phyloP scores from a whole-genome alignment of 2,888 invertebrate species.

The Apomyelois bistriatella region DNA sequence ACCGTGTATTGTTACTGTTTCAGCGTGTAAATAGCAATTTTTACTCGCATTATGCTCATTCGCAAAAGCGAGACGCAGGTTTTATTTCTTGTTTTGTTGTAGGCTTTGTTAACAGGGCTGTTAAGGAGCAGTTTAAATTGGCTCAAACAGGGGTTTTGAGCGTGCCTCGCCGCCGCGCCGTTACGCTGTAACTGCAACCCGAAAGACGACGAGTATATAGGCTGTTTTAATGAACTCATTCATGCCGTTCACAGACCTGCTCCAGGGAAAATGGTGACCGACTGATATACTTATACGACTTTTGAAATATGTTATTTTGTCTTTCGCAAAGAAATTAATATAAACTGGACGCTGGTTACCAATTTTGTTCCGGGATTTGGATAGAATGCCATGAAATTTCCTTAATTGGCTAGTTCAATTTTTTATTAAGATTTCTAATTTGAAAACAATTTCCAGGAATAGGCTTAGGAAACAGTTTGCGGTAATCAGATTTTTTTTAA shows the following conservation, averaged over 20 bases:
- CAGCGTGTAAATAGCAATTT: conserved; percentile 38
- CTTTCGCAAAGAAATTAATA: conserved; percentile 34
- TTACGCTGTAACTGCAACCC: conserved; percentile 37
- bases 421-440: too few species aligned
- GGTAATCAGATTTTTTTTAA: too few species aligned
- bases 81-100: conserved; percentile 60
- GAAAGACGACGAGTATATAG: conserved; percentile 48
- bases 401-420: too few species aligned
- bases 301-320: conserved; percentile 37
- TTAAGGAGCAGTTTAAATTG: conserved; percentile 56
- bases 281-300: conserved; percentile 47
- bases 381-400: too few species aligned
- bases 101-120: conserved; percentile 46
- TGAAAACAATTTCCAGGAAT: too few species aligned
- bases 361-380: too few species aligned
- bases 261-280: conserved; percentile 37
- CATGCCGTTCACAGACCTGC: conserved; percentile 38
- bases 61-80: conserved; percentile 28
- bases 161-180: conserved; percentile 45
- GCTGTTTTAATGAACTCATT: conserved; percentile 58
- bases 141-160: conserved; percentile 39
- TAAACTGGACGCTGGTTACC: too few species aligned
- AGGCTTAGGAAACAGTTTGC: too few species aligned
- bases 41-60: conserved; percentile 32
- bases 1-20: conserved; percentile 18